Evolutionary conservation across 2,888 invertebrate species (phyloP), one percentile per base, ranked within the genome.

Genomic region (Brachypalpus laphriformis): DNA sequence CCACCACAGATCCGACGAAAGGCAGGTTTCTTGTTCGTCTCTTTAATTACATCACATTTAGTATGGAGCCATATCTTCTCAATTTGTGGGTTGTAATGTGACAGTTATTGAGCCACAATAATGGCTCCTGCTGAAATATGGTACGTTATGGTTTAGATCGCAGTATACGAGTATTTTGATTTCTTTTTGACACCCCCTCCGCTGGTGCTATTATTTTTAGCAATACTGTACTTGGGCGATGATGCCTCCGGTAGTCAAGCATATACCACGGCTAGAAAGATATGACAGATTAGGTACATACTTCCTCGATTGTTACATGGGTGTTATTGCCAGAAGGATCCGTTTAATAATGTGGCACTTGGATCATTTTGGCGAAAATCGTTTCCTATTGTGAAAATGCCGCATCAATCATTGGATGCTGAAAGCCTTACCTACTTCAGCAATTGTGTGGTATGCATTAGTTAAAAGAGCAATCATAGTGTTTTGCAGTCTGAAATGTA

Each of bases 1-100:
- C 6, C 28, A 42, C 34, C 34, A 57, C 57, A 57, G 18, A 56
- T 34, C 2, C 34, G 6, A 34, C 18, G 42, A 40, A 25, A 42
- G 34, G 22, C 31, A 34, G 42, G 54, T 31, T 40, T 54, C 8
- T 22, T 42, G 51, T 49, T 20, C 47, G 16, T 57, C 40, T 49
- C 20, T 76, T 70, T 63, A 70, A 70, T 82, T 76, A 65, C 82
- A 82, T 57, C 49, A 82, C 56, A 31, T 37, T 63, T 22, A 31
- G 40, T 76, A 49, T 47, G 54, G 63, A 76, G 63, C 65, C 70
- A 82, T 76, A 70, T 68, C 61, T 68, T 56, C 40, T 70, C 75
- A 70, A 75, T 63, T 63, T 54, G 81, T 61, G 22, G 45, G 45
- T 22, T 37, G 16, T 74, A 54, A 61, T 75, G 47, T 56, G 77